Percentiles rank a stretch among this genome's conserved stretches.
phyloP scores from a whole-genome alignment of 2,113 vertebrate species.

The Calidris pugnax region DNA sequence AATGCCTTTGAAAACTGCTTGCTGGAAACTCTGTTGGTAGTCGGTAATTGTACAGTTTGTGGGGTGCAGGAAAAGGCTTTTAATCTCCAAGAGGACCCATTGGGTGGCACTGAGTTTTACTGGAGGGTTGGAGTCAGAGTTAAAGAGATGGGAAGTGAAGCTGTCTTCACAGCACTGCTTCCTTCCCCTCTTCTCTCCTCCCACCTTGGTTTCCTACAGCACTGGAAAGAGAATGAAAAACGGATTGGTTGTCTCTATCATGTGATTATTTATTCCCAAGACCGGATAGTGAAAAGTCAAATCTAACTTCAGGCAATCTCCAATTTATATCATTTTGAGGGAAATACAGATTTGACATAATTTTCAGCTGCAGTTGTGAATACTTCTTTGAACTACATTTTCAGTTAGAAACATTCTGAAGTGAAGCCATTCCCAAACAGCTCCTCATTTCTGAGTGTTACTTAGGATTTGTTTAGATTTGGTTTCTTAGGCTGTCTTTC shows the following conservation, averaged over 20 bases:
- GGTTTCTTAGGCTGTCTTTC: neutral
- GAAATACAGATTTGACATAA: neutral
- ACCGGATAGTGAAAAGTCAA: neutral
- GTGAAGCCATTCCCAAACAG: neutral
- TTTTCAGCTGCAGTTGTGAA: neutral
- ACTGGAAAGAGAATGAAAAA: neutral
- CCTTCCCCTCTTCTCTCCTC: neutral
- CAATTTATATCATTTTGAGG: neutral
- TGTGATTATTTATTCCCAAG: neutral
- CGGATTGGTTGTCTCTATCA: neutral
- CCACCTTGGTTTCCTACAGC: neutral
- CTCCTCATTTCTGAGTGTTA: neutral
- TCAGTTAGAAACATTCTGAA: neutral
- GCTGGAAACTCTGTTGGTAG: neutral
- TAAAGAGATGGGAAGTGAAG: neutral
- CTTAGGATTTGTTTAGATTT: neutral
- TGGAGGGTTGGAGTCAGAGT: neutral
- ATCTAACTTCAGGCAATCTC: neutral
- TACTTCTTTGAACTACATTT: neutral
- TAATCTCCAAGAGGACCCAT: neutral
- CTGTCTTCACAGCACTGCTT: neutral
- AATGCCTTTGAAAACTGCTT: neutral
- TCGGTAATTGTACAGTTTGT: neutral
- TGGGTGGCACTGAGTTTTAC: neutral
- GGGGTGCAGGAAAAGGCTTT: neutral